phyloP scores from a whole-genome alignment of 2,797 vertebrate genomes.

The Arnoldichthys spilopterus region DNA sequence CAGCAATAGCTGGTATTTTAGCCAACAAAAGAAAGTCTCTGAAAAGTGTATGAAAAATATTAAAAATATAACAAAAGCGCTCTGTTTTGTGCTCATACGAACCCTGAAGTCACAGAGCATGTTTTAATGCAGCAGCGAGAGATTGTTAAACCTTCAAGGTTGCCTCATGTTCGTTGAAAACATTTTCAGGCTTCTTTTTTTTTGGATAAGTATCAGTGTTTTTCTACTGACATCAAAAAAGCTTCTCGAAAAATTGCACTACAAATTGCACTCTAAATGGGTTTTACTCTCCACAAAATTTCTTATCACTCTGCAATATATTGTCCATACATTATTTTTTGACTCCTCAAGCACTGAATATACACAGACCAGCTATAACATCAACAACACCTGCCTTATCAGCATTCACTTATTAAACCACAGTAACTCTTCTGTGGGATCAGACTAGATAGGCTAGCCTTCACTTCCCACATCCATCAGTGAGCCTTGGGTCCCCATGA shows the following conservation, averaged over 20 bases:
- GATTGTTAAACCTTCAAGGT: not conserved
- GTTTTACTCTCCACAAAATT: not conserved
- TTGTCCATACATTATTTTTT: too few species aligned
- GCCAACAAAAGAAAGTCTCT: not conserved
- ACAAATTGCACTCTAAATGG: not conserved
- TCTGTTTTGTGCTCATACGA: not conserved
- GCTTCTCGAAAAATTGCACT: not conserved
- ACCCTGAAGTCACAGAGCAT: not conserved
- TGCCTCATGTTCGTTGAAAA: not conserved
- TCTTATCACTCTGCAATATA: not conserved
- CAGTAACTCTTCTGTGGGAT: too few species aligned
- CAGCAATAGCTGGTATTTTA: not conserved
- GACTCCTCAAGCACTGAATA: too few species aligned
- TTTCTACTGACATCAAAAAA: not conserved
- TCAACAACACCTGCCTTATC: too few species aligned
- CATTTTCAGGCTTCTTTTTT: not conserved
- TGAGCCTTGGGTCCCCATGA: too few species aligned
- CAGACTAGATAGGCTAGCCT: too few species aligned
- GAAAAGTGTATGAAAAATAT: not conserved
- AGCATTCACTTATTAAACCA: too few species aligned
- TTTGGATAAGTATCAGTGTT: not conserved
- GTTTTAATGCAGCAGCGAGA: not conserved
- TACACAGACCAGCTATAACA: too few species aligned
- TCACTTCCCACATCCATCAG: too few species aligned
- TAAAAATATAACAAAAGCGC: not conserved